Evolutionary conservation across 2,888 invertebrate species (phyloP).

Genomic region (Papilio protenor): DNA sequence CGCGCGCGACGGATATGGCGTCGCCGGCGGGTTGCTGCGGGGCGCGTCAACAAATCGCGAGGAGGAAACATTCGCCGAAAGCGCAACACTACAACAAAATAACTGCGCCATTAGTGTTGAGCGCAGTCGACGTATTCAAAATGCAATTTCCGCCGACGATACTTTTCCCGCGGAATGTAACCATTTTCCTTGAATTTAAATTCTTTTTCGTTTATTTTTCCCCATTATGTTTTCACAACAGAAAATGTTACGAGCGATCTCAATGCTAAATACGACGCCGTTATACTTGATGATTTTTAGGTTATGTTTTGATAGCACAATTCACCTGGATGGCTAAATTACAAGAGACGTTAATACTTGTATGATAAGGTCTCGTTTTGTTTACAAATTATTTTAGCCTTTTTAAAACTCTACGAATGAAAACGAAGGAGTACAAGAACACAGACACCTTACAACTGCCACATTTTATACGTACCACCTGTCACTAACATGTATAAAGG

Average conservation of each 20-base stretch:
- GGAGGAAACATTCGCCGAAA: slow-evolving; percentile 33
- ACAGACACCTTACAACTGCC: not conserved
- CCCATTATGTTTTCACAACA: slow-evolving; percentile 35
- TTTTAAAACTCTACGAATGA: not conserved
- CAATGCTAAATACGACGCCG: slow-evolving; percentile 28
- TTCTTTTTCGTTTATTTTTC: slow-evolving; percentile 40
- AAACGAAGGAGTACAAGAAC: not conserved
- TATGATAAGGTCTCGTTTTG: not conserved
- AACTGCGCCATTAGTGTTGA: slow-evolving; percentile 44
- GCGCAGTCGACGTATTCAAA: slow-evolving; percentile 45
- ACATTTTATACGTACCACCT: not conserved
- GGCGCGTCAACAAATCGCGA: slow-evolving; percentile 37
- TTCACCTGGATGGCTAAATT: not conserved
- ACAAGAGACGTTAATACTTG: not conserved
- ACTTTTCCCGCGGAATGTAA: slow-evolving; percentile 40
- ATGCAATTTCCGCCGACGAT: slow-evolving; percentile 44
- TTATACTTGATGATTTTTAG: slow-evolving; percentile 30
- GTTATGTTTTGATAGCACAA: slow-evolving; percentile 6
- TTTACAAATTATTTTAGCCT: not conserved
- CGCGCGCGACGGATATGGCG: slow-evolving; percentile 4
- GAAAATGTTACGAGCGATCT: slow-evolving; percentile 34
- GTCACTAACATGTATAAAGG: not conserved
- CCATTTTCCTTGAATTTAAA: slow-evolving; percentile 42
- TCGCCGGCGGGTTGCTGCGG: not conserved
- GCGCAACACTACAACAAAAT: slow-evolving; percentile 43